phyloP scores from a whole-genome alignment of 2,113 vertebrate genomes.

The Rhombomys opimus region DNA sequence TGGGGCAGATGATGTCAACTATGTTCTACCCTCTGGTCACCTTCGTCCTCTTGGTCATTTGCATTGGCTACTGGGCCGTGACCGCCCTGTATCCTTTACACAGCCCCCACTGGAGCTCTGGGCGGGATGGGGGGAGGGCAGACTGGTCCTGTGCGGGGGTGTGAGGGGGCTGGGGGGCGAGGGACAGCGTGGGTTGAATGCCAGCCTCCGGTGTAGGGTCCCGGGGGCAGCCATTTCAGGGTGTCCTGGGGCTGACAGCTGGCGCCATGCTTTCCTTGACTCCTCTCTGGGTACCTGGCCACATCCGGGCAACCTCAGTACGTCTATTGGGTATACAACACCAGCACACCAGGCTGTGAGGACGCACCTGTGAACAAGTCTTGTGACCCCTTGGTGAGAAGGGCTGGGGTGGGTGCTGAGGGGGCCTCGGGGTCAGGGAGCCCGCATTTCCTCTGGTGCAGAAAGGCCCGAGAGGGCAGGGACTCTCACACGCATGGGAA shows the following conservation, averaged over 20 bases:
- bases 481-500: background rate
- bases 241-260: too few relatives aligned
- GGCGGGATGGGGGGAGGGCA: accelerated
- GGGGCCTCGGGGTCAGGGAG: background rate
- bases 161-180: background rate
- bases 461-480: background rate
- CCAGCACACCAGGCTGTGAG: constrained; percentile 72
- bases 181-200: background rate
- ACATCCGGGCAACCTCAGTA: constrained; percentile 92
- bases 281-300: constrained; percentile 87
- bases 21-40: constrained; percentile 92
- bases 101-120: background rate
- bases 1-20: constrained; percentile 91
- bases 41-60: constrained; percentile 91
- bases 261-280: constrained; percentile 65
- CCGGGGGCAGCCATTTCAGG: background rate
- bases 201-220: background rate
- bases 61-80: constrained; percentile 92
- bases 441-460: background rate
- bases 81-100: constrained; percentile 93
- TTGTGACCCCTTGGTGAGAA: constrained; percentile 89
- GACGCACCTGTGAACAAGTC: constrained; percentile 75
- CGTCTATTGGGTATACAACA: constrained; percentile 85
- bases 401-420: background rate
- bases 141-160: too few relatives aligned